These are phyloP conservation scores for Adelges cooleyi DNA, from an alignment of 1,140 invertebrate species.

Conservation along the genomic window DNA sequence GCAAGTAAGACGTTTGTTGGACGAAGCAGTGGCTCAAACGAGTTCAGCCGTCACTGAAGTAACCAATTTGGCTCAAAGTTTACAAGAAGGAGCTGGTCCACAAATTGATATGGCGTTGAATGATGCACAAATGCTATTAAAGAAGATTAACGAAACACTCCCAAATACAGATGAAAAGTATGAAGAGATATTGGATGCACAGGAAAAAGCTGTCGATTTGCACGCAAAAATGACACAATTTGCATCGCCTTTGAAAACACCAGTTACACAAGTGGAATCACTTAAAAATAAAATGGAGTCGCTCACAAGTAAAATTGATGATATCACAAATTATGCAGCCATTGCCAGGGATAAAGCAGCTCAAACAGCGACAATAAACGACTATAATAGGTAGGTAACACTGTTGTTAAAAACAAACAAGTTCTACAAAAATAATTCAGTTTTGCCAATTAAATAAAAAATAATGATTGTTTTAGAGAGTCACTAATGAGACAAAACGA, in stretches of 20 bases:
- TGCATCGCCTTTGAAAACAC: slow-evolving; percentile 50
- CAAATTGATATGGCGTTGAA: slow-evolving; percentile 63
- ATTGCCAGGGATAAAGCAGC: slow-evolving; percentile 48
- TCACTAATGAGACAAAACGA: slow-evolving; percentile 33
- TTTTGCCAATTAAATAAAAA: neutral
- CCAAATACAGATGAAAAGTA: neutral
- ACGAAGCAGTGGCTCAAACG: slow-evolving; percentile 24
- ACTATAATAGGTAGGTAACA: slow-evolving; percentile 38
- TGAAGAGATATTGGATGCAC: slow-evolving; percentile 6
- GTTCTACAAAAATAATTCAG: neutral
- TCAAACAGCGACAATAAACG: slow-evolving; percentile 51
- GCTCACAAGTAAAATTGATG: slow-evolving; percentile 55
- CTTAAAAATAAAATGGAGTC: slow-evolving; percentile 47
- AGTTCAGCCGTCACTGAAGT: slow-evolving; percentile 31
- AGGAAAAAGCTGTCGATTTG: slow-evolving; percentile 49
- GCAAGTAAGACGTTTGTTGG: slow-evolving; percentile 25
- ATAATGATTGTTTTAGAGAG: neutral
- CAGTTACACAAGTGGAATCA: slow-evolving; percentile 43
- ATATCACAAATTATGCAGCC: slow-evolving; percentile 55
- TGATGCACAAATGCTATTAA: slow-evolving; percentile 58
- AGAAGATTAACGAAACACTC: slow-evolving; percentile 42
- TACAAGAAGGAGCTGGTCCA: slow-evolving; percentile 39
- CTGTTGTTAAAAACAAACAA: neutral
- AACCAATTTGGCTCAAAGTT: slow-evolving; percentile 30
- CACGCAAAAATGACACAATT: slow-evolving; percentile 53